Evolutionary conservation across 2,113 vertebrate genomes (phyloP).

Genomic region (Lophius piscatorius): DNA sequence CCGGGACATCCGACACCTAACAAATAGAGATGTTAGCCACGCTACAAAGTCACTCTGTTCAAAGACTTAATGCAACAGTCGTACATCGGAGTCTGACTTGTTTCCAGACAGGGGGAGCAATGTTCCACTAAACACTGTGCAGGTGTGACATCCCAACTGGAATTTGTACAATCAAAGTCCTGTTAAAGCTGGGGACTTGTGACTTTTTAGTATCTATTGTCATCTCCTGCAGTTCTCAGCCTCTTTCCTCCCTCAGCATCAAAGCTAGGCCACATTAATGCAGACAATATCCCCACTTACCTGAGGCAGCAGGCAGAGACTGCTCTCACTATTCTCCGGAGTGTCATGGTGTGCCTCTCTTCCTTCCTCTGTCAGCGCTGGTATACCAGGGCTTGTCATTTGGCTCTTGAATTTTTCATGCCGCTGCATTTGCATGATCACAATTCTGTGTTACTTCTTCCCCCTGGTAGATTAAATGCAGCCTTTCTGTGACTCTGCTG

Average conservation of each 20-base stretch:
- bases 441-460: constrained; percentile 59
- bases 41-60: constrained; percentile 56
- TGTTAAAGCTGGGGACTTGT: constrained; percentile 75
- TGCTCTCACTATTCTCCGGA: constrained; percentile 69
- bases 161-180: constrained; percentile 74
- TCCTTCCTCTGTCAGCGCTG: constrained; percentile 61
- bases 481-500: constrained; percentile 48
- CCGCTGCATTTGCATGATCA: constrained; percentile 73
- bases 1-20: constrained; percentile 23
- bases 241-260: constrained; percentile 71
- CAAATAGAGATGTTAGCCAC: constrained; percentile 55
- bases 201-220: constrained; percentile 72
- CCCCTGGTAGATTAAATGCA: constrained; percentile 53
- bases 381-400: constrained; percentile 70
- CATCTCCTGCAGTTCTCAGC: constrained; percentile 53
- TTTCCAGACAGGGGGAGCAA: constrained; percentile 64
- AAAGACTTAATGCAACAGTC: constrained; percentile 53
- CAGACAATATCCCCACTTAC: constrained; percentile 75
- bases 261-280: constrained; percentile 76
- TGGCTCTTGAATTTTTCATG: constrained; percentile 76
- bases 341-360: constrained; percentile 63
- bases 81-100: constrained; percentile 61
- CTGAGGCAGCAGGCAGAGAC: constrained; percentile 80
- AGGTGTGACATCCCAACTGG: constrained; percentile 65
- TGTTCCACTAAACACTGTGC: constrained; percentile 65